Conservation (phyloP, 2,888 invertebrate genomes). For the Cacoxenus indagator region DNA sequence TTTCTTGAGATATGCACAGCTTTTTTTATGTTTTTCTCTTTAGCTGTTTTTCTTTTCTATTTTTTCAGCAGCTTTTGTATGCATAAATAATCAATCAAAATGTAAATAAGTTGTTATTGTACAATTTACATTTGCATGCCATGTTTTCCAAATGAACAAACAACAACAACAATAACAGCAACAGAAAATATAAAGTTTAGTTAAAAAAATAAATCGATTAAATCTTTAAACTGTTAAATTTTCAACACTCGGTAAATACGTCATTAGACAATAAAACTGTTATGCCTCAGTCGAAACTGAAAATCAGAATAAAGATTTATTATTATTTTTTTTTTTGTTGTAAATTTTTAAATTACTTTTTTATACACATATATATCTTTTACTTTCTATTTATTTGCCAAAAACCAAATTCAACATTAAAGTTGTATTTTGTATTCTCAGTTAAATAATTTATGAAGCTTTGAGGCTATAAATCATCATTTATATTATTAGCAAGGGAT, state of each 20-base stretch:
- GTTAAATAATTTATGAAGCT: background rate
- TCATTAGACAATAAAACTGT: too few relatives aligned
- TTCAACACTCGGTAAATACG: too few relatives aligned
- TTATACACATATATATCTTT: too few relatives aligned
- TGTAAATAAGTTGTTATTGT: slow-evolving; percentile 25
- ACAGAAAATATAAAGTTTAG: too few relatives aligned
- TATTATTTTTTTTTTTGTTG: too few relatives aligned
- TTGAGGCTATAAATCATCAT: slow-evolving; percentile 55
- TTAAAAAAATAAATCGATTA: too few relatives aligned
- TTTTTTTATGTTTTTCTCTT: slow-evolving; percentile 41
- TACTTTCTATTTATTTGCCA: too few relatives aligned
- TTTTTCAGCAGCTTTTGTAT: slow-evolving; percentile 32
- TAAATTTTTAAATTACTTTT: too few relatives aligned
- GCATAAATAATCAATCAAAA: slow-evolving; percentile 42
- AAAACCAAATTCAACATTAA: background rate
- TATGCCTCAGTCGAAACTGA: too few relatives aligned
- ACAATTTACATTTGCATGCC: slow-evolving; percentile 7
- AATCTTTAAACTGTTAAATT: too few relatives aligned
- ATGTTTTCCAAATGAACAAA: slow-evolving; percentile 7
- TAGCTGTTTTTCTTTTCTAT: slow-evolving; percentile 21
- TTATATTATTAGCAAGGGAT: slow-evolving; percentile 61
- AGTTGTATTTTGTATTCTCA: background rate
- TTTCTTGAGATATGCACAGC: too few relatives aligned
- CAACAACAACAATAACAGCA: background rate
- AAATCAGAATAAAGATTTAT: too few relatives aligned